Evolutionary conservation across 2,888 invertebrate genomes (phyloP), one percentile per base, ranked within the genome.

Genomic region (Tridacna crocea): DNA sequence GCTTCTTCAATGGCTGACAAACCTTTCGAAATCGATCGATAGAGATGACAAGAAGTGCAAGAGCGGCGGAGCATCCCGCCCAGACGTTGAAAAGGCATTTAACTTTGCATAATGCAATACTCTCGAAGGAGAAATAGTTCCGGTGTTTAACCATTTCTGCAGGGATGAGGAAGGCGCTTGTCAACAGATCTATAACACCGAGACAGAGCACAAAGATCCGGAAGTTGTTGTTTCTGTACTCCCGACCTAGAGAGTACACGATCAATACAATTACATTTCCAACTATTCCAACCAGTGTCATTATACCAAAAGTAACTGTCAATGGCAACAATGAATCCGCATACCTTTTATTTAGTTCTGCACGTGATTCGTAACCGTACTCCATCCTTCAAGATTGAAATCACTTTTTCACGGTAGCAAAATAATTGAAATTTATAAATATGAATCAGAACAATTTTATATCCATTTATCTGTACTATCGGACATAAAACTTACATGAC

Each of bases 21-120:
- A 87, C 87, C 60, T 84, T 84, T 15, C 80, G 48, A 72, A 74
- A 87, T 13, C 87, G 60, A 24, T 87, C 87, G 0, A 87, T 60
- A 22, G 79, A 84, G 27, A 87, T 84, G 17, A 84, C 60, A 15
- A 87, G 60, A 8, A 87, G 63, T 0, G 82, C 66, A 46, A 87
- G 46, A 12, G 87, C 84, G 10, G 84, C 84, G 8, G 87, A 82
- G 66, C 79, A 76, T 0, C 80, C 82, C 12, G 84, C 84, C 82
- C 82, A 87, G 4, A 87, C 87, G 66, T 87, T 87, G 68, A 87
- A 83, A 10, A 87, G 27, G 48, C 83, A 84, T 65, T 87, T 87
- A 1, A 79, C 55, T 48, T 87, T 87, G 51, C 87, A 87, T 77
- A 84, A 63, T 26, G 75, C 77, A 12, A 83, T 4, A 73, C 79